Conservation (phyloP, 2,797 vertebrate species). For the Sitta carolinensis region DNA sequence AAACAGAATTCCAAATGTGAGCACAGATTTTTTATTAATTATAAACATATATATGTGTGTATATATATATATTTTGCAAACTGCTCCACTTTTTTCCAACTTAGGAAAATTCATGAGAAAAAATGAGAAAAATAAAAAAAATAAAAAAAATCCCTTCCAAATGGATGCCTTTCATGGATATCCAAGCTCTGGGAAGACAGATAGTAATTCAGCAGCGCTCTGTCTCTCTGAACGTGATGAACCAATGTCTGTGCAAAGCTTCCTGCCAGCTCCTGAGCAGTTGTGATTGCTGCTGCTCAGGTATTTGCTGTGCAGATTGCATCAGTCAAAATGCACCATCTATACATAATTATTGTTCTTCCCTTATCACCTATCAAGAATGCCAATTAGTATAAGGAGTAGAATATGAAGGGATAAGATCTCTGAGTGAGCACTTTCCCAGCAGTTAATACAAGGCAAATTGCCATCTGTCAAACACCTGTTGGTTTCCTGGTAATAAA, state of each 20-base stretch:
- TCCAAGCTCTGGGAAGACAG: not conserved
- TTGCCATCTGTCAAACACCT: conserved; percentile 52
- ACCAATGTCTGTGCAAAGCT: not conserved
- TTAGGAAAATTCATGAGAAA: not conserved
- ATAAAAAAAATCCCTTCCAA: not conserved
- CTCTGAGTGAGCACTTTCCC: conserved; percentile 38
- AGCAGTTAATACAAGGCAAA: conserved; percentile 57
- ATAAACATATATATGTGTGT: not conserved
- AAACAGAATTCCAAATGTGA: not conserved
- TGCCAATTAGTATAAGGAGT: conserved; percentile 47
- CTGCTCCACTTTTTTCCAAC: not conserved
- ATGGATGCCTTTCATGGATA: fast-evolving
- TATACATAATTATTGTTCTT: conserved; percentile 40
- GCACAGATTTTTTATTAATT: not conserved
- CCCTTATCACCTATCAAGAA: conserved; percentile 35
- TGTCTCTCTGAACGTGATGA: not conserved
- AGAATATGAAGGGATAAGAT: conserved; percentile 38
- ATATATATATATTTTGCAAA: not conserved
- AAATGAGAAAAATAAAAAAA: too few species aligned
- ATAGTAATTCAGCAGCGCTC: not conserved
- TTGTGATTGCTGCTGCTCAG: not conserved
- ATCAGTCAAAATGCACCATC: not conserved
- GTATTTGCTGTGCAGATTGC: not conserved
- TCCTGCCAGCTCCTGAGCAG: not conserved
- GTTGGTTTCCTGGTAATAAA: conserved; percentile 21